Evolutionary conservation across 2,113 vertebrate genomes (phyloP), one percentile per base, ranked within the genome.

Genomic region (Protomyctophum bolini): DNA sequence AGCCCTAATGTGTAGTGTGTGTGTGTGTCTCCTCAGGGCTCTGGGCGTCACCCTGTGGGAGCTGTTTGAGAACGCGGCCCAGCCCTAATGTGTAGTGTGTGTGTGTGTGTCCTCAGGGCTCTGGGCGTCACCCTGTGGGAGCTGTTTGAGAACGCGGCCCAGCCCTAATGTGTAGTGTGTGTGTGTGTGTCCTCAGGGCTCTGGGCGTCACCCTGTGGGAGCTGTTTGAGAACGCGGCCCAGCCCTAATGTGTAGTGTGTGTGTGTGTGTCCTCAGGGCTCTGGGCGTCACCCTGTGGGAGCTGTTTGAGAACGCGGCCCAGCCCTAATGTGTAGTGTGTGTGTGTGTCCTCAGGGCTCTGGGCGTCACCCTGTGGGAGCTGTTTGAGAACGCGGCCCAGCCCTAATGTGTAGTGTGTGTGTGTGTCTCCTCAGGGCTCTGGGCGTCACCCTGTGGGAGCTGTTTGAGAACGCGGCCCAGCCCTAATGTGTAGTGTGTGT

Each of bases 21-120:
- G 51, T 54, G 12, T 72, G 4, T 49, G 47, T 75, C 12, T 84
- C 77, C 72, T 0, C 68, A 99, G 97, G 97, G 94, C 97, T 0
- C 86, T 99, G 85, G 97, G 97, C 7, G 94, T 99, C 58, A 97
- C 97, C 0, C 64, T 99, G 6, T 99, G 97, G 97, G 97, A 99
- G 75, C 95, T 99, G 15, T 96, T 99, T 86, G 95, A 95, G 68
- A 93, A 85, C 11, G 94, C 93, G 21, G 79, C 90, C 62, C 95
- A 92, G 83, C 97, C 97, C 0, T 99, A 99, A n/a, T n/a, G n/a
- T n/a, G n/a, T n/a, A n/a, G n/a, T n/a, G n/a, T 14, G 7, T 10
- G 51, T 54, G 12, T 72, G 4, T 49, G 47, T 75, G 10, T 84
- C 77, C 72, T 0, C 68, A 99, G 97, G 97, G 94, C 97, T 0